These are phyloP conservation scores for Dioctria linearis DNA, from an alignment of 2,888 invertebrate species.

Conservation along the genomic window DNA sequence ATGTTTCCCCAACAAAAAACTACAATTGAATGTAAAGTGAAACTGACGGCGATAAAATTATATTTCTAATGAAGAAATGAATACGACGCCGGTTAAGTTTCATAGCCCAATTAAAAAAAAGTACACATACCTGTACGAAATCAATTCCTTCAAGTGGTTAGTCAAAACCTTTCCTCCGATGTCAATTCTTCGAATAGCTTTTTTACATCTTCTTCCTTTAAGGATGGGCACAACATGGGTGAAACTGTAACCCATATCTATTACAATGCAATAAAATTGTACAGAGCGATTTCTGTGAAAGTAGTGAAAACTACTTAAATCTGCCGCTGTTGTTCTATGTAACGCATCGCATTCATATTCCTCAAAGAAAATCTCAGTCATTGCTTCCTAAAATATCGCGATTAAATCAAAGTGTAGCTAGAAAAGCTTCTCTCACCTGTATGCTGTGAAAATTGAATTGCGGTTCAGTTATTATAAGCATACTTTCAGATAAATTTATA, in stretches of 20 bases:
- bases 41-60: too few relatives aligned
- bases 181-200: conserved; percentile 87
- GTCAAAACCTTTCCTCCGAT: conserved; percentile 97
- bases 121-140: conserved; percentile 82
- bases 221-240: conserved; percentile 95
- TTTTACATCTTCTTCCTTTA: conserved; percentile 79
- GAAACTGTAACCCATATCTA: conserved; percentile 97
- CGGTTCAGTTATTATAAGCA: conserved; percentile 93
- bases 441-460: conserved; percentile 92
- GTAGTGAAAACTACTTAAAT: conserved; percentile 80
- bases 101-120: too few relatives aligned
- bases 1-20: too few relatives aligned
- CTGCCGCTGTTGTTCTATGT: conserved; percentile 84
- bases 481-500: conserved; percentile 83
- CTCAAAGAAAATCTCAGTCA: conserved; percentile 97
- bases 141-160: conserved; percentile 97
- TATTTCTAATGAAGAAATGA: too few relatives aligned
- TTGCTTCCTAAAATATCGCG: conserved; percentile 80
- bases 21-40: too few relatives aligned
- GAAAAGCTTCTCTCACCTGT: conserved; percentile 71
- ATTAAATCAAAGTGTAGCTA: conserved; percentile 76
- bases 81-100: too few relatives aligned
- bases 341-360: conserved; percentile 93
- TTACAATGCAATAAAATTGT: conserved; percentile 83
- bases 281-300: conserved; percentile 73